Percentiles rank a stretch among this genome's conserved stretches.
Conservation (phyloP, 2,888 invertebrate species). For the Agonopterix subpropinquella region DNA sequence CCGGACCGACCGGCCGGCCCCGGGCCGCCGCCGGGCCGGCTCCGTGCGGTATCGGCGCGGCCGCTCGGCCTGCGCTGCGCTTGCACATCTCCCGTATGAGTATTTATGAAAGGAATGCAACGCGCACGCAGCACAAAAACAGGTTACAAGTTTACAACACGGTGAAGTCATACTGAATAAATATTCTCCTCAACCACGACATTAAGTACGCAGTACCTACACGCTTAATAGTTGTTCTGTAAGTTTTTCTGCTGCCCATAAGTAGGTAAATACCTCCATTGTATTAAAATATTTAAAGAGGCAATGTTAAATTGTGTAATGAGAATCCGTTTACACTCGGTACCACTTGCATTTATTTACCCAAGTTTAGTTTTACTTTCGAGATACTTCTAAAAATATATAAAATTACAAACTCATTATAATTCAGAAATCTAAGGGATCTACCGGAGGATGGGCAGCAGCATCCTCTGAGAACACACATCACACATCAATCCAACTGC, state of each 20-base stretch:
- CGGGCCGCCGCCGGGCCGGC: conserved; percentile 3
- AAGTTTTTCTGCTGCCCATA: conserved; percentile 14
- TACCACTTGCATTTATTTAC: too few species aligned
- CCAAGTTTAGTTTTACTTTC: too few species aligned
- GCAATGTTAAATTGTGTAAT: neutral
- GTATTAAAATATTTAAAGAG: conserved; percentile 10
- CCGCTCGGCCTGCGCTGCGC: conserved; percentile 4
- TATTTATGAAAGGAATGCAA: conserved; percentile 54
- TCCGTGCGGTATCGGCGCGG: conserved; percentile 4
- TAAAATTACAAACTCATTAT: too few species aligned
- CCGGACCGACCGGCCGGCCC: neutral
- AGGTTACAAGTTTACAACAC: conserved; percentile 36
- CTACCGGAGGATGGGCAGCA: too few species aligned
- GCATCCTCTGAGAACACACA: too few species aligned
- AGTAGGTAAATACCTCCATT: conserved; percentile 9
- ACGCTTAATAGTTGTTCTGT: conserved; percentile 31
- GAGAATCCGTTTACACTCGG: too few species aligned
- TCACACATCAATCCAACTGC: too few species aligned
- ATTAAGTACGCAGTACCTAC: conserved; percentile 29
- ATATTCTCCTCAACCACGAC: conserved; percentile 35
- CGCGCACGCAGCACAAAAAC: conserved; percentile 39
- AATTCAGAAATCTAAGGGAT: too few species aligned
- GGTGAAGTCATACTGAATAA: conserved; percentile 38
- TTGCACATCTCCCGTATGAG: conserved; percentile 29
- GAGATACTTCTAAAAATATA: too few species aligned